Base-by-base conservation (phyloP, 1,140 invertebrate genomes). In the Matsumurasca onukii region DNA sequence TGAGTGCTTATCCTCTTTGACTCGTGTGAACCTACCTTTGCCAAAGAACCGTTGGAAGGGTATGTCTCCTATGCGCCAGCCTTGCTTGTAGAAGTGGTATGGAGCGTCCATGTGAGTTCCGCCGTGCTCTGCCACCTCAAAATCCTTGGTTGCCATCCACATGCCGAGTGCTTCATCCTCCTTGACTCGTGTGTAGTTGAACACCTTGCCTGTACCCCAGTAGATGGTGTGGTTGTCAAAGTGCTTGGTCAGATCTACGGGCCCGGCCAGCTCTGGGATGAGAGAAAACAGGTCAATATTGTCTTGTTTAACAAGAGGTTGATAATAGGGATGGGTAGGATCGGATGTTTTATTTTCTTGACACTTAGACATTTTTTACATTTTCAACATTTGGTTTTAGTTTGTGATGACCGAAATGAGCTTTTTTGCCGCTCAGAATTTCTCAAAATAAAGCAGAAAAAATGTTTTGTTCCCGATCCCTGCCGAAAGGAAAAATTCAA, bases 71-170 rank as follows among this genome's bases (percentile, higher is more conserved):
- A 87, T 82, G 61, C 77, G 81, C 78, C 80, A 80, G 1, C 82
- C 83, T 15, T 77, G 68, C 45, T 79, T 74, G 39, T 76, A 71
- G 74, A 88, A 89, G 74, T 89, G 88, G 68, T 83, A 85, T 0
- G 88, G 88, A 9, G 88, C 86, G 75, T 89, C 88, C 1, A 90
- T 71, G 72, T 89, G 88, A 0, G 87, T 89, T 1, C 87, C 86
- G 3, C 80, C 82, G 75, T 89, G 88, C 71, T 89, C 87, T 0
- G 80, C 80, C 1, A 81, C 78, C 57, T 77, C 79, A 70, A 87
- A 85, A 17, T 84, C 82, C 67, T 87, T 85, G 1, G 76, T 64
- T 34, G 86, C 81, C 67, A 85, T 84, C 22, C 22, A 55, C 13
- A 22, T 59, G 2, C 55, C 24, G 9, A 3, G 22, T 25, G 20